Percentiles rank a stretch among this genome's conserved stretches.
These are phyloP conservation scores for Caenorhabditis remanei DNA, from an alignment of 1,140 invertebrate genomes.

Conservation along the genomic window DNA sequence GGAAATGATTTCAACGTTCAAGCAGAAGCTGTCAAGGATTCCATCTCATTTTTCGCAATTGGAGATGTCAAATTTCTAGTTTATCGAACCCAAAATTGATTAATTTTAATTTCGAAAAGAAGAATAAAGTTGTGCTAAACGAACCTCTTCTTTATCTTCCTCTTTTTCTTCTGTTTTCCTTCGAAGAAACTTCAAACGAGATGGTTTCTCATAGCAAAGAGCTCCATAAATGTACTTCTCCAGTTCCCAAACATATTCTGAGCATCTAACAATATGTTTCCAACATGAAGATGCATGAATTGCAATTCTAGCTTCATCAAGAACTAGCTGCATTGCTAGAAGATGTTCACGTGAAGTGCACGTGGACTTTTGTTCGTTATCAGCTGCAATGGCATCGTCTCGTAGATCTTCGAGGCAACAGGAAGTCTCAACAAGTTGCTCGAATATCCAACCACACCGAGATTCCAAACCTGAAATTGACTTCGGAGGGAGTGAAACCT, in stretches of 20 bases:
- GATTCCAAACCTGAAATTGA: background rate
- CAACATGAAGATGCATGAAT: constrained; percentile 63
- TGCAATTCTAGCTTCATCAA: constrained; percentile 62
- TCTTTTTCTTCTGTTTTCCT: constrained; percentile 56
- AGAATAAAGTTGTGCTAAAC: background rate
- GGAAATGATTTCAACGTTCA: constrained; percentile 35
- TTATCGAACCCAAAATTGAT: background rate
- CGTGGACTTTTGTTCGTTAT: constrained; percentile 33
- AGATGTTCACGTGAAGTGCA: constrained; percentile 51
- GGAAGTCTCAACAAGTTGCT: constrained; percentile 59
- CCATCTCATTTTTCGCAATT: constrained; percentile 38
- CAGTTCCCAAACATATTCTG: constrained; percentile 63
- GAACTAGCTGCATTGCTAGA: constrained; percentile 60
- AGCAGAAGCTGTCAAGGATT: constrained; percentile 18
- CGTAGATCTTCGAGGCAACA: constrained; percentile 63
- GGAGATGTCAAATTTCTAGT: constrained; percentile 30
- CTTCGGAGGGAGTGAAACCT: background rate
- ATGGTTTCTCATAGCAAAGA: constrained; percentile 63
- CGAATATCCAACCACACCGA: constrained; percentile 65
- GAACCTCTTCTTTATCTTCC: constrained; percentile 60
- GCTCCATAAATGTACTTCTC: constrained; percentile 66
- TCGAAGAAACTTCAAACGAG: constrained; percentile 55
- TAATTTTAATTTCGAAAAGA: background rate
- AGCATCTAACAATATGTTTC: constrained; percentile 63
- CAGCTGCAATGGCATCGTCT: constrained; percentile 25